A percentile compares a stretch with the other conserved stretches of the same genome.
phyloP scores from a whole-genome alignment of 2,797 vertebrate species.

The Pipistrellus kuhlii region DNA sequence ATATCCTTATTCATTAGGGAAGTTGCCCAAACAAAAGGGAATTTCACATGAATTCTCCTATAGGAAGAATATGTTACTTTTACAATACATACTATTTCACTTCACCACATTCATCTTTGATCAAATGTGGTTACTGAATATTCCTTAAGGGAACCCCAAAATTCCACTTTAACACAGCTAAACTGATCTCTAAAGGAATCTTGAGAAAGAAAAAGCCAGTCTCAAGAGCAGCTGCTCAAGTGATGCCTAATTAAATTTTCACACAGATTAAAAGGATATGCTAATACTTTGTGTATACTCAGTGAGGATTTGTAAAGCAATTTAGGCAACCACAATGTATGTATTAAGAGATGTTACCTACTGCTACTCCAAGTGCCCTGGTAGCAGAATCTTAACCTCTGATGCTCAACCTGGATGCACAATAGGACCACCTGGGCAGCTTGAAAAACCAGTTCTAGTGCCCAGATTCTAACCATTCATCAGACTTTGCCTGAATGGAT shows the following conservation, averaged over 20 bases:
- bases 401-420: not conserved
- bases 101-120: slow-evolving; percentile 54
- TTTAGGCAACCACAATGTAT: slow-evolving; percentile 35
- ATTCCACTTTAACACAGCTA: slow-evolving; percentile 8
- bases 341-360: not conserved
- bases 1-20: slow-evolving; percentile 26
- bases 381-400: not conserved
- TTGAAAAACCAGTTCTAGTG: not conserved
- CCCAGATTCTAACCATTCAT: not conserved
- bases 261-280: slow-evolving; percentile 69
- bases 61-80: slow-evolving; percentile 24
- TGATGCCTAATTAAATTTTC: slow-evolving; percentile 70
- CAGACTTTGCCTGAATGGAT: not conserved
- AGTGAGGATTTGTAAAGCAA: slow-evolving; percentile 54
- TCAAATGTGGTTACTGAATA: slow-evolving; percentile 50
- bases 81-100: slow-evolving; percentile 4
- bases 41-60: slow-evolving; percentile 34
- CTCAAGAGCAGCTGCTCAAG: slow-evolving; percentile 46
- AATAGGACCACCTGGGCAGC: not conserved
- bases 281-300: slow-evolving; percentile 17
- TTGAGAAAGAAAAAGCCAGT: slow-evolving; percentile 38
- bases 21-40: slow-evolving; percentile 29
- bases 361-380: not conserved
- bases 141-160: slow-evolving; percentile 46
- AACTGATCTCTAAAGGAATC: slow-evolving; percentile 45